Evolutionary conservation across 2,797 vertebrate species (phyloP).

Genomic region (Tarsius wallacei): DNA sequence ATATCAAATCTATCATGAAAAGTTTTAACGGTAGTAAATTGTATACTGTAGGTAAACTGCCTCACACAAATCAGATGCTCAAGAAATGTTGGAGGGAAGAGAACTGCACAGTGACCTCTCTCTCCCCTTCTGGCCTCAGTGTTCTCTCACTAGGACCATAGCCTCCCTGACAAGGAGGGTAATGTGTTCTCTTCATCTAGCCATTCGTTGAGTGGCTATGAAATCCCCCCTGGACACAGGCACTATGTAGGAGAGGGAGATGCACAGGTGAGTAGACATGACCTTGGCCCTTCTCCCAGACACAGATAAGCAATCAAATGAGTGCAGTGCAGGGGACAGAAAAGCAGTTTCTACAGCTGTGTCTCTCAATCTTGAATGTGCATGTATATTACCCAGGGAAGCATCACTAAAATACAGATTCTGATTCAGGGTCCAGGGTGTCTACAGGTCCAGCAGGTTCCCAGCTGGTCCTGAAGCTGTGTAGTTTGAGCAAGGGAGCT

Average conservation of each 20-base stretch:
- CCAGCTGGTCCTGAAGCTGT: neutral
- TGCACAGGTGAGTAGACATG: neutral
- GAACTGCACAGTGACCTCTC: neutral
- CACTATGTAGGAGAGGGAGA: neutral
- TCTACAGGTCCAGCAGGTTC: neutral
- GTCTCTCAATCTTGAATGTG: neutral
- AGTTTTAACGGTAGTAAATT: neutral
- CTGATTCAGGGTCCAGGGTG: neutral
- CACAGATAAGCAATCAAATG: neutral
- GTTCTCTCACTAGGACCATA: neutral
- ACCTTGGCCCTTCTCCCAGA: neutral
- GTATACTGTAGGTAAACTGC: neutral
- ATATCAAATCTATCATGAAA: neutral
- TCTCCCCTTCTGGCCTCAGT: neutral
- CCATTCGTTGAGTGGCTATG: neutral
- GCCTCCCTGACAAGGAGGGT: neutral
- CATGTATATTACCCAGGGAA: neutral
- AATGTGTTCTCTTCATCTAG: neutral
- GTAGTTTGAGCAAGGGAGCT: neutral
- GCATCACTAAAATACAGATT: neutral
- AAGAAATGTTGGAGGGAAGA: neutral
- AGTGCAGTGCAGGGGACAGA: rapidly evolving
- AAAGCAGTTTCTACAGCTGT: neutral
- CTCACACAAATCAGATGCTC: neutral
- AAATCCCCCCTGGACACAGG: neutral